These are phyloP conservation scores for Macquaria australasica DNA, from an alignment of 2,113 vertebrate genomes.

Conservation along the genomic window DNA sequence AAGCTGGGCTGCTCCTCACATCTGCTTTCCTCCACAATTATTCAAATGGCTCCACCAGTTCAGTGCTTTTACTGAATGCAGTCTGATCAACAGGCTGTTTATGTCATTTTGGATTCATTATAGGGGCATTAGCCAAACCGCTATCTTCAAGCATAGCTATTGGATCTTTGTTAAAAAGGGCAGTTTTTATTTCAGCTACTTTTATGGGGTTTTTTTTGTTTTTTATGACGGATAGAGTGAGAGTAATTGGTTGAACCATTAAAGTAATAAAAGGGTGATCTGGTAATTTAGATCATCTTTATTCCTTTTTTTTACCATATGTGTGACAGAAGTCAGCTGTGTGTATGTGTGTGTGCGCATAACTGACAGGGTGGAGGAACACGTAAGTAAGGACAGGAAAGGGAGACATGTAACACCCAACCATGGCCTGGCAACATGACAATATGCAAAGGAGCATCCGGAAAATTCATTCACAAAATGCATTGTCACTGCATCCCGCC, in stretches of 20 bases:
- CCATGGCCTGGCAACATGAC: constrained; percentile 14
- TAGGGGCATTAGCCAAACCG: constrained; percentile 30
- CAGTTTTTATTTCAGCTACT: constrained; percentile 33
- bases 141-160: constrained; percentile 7
- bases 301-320: constrained; percentile 21
- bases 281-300: constrained; percentile 25
- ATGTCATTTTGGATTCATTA: constrained; percentile 27
- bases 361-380: not conserved
- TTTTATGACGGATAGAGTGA: not conserved
- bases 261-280: constrained; percentile 40
- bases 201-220: constrained; percentile 41
- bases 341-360: not conserved
- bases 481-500: constrained; percentile 11
- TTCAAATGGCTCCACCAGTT: constrained; percentile 55
- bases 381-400: not conserved
- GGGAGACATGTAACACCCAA: not conserved
- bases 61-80: constrained; percentile 32
- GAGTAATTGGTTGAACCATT: constrained; percentile 47
- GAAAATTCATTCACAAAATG: constrained; percentile 35
- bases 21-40: constrained; percentile 52
- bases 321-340: constrained; percentile 9
- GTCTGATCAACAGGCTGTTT: constrained; percentile 37
- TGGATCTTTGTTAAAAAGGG: constrained; percentile 43
- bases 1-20: constrained; percentile 43
- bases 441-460: constrained; percentile 30